A percentile compares a stretch with the other conserved stretches of the same genome.
These are phyloP conservation scores for Xylota segnis DNA, from an alignment of 2,888 invertebrate species.

Conservation along the genomic window DNA sequence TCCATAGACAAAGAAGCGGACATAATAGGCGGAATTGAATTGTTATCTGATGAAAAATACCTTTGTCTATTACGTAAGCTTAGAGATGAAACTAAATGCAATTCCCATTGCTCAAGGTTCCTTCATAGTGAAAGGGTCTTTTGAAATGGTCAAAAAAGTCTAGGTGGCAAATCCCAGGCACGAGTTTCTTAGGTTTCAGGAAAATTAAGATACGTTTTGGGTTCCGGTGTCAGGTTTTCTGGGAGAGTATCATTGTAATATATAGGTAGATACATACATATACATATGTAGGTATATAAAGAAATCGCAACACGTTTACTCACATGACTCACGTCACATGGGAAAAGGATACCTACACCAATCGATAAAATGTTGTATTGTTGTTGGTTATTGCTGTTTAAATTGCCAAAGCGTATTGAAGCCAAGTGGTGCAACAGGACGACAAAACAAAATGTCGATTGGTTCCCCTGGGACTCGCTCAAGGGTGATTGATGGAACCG, in stretches of 20 bases:
- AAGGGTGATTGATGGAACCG: constrained; percentile 67
- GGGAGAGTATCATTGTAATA: constrained; percentile 25
- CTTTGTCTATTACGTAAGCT: constrained; percentile 23
- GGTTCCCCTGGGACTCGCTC: constrained; percentile 47
- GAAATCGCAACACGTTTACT: constrained; percentile 22
- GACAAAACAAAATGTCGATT: constrained; percentile 60
- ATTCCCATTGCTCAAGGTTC: constrained; percentile 3
- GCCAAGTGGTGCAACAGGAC: constrained; percentile 23
- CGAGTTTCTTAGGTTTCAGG: constrained; percentile 64
- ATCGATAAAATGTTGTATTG: constrained; percentile 10
- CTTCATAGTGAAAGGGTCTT: neutral
- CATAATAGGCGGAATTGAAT: constrained; percentile 46
- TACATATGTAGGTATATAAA: too few relatives aligned
- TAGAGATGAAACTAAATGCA: neutral
- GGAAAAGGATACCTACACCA: neutral
- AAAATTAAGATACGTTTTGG: constrained; percentile 63
- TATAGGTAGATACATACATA: too few relatives aligned
- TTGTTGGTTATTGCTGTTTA: constrained; percentile 40
- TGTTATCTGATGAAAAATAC: constrained; percentile 55
- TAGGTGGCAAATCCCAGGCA: constrained; percentile 53
- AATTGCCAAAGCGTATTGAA: constrained; percentile 16
- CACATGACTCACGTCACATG: neutral
- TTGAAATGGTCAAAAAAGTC: constrained; percentile 15
- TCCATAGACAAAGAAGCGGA: constrained; percentile 20
- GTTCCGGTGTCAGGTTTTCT: constrained; percentile 36